Conservation (phyloP, 1,140 invertebrate species). For the Adoxophyes honmai region DNA sequence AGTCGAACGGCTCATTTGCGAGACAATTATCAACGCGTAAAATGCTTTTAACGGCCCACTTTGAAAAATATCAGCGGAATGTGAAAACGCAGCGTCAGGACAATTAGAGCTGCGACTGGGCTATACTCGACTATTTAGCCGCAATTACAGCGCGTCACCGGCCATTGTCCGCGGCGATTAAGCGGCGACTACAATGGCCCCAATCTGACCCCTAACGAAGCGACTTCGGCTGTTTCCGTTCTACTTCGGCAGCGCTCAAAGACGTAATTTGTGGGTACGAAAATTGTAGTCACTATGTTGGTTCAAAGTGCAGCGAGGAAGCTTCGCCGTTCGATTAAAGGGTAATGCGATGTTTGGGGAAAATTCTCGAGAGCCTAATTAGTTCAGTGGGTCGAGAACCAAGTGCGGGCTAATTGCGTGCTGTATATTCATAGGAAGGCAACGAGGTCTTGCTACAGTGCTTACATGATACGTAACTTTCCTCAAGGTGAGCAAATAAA, state of each 20-base stretch:
- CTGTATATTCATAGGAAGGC: too few relatives aligned
- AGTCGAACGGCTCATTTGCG: conserved; percentile 47
- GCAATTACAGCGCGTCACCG: conserved; percentile 65
- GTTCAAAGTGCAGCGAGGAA: conserved; percentile 29
- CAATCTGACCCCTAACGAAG: conserved; percentile 70
- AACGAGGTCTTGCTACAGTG: too few relatives aligned
- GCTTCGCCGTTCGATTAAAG: conserved; percentile 18
- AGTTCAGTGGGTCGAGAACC: background rate
- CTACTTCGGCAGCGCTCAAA: conserved; percentile 57
- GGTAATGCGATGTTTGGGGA: background rate
- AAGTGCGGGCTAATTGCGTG: background rate
- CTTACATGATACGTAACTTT: too few relatives aligned
- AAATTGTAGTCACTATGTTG: conserved; percentile 58
- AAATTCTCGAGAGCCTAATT: conserved; percentile 4
- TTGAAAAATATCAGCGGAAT: conserved; percentile 26
- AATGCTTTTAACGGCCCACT: conserved; percentile 36
- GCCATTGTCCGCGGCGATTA: conserved; percentile 65
- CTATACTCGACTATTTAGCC: conserved; percentile 55
- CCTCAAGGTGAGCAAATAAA: too few relatives aligned
- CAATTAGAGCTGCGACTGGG: conserved; percentile 9
- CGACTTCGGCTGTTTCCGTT: conserved; percentile 63
- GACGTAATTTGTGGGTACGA: conserved; percentile 68
- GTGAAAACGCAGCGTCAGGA: conserved; percentile 23
- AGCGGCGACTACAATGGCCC: conserved; percentile 53
- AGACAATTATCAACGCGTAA: conserved; percentile 55